These are phyloP conservation scores for Ridgeia piscesae DNA, from an alignment of 1,140 invertebrate genomes.

Conservation along the genomic window DNA sequence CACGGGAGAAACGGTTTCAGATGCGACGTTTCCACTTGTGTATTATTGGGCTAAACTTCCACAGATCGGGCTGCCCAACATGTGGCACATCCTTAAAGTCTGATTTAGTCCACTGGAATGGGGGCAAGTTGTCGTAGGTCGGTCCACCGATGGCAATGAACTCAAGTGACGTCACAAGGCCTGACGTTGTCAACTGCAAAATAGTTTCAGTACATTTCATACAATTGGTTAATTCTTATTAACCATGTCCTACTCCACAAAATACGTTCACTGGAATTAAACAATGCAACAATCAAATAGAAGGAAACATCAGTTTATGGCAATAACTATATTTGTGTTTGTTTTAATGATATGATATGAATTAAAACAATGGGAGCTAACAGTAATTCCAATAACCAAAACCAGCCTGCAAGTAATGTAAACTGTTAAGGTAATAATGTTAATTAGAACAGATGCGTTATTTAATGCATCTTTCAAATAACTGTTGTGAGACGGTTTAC, in stretches of 20 bases:
- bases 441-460: no score
- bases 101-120: constrained; percentile 75
- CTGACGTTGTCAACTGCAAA: constrained; percentile 56
- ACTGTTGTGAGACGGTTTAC: no score
- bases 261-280: neutral
- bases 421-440: no score
- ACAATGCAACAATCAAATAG: no score
- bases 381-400: no score
- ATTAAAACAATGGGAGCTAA: no score
- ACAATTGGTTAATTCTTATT: neutral
- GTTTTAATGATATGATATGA: no score
- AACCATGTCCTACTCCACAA: neutral
- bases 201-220: neutral
- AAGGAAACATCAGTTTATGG: no score
- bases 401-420: no score
- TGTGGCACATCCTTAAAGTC: constrained; percentile 67
- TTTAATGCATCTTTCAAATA: no score
- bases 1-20: neutral
- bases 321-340: no score
- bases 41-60: constrained; percentile 67
- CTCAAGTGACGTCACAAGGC: constrained; percentile 56
- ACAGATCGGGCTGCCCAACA: constrained; percentile 75
- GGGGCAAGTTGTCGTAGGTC: constrained; percentile 64
- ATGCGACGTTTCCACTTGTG: neutral
- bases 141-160: constrained; percentile 67